Evolutionary conservation across 2,113 vertebrate genomes (phyloP), one percentile per base, ranked within the genome.

Genomic region (Athene cunicularia): DNA sequence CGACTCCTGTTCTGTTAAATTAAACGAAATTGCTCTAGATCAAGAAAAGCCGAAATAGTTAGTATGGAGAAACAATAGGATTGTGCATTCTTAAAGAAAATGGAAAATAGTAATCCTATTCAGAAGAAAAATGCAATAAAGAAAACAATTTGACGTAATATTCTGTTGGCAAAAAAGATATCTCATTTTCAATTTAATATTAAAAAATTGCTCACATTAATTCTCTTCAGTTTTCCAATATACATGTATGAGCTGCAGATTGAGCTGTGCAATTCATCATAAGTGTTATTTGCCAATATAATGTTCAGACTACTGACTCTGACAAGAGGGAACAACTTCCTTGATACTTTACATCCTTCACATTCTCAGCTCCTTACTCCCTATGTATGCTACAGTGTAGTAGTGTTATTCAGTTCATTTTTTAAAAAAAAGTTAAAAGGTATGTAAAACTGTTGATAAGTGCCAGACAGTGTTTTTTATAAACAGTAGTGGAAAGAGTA

Each of bases 141-240:
- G 89, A 93, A 97, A 97, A 90, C 95, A 97, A 97, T 96, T 95
- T 95, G 97, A 97, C 37, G 32, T 95, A 97, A 95, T 95, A 95
- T 67, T 97, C 96, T 97, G 93, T 97, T 93, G 96, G 96, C 73
- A 33, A 39, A 96, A 97, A 92, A 96, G 96, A 97, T 96, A 93
- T 80, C 96, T 95, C 96, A 95, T 96, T 97, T 97, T 96, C 97
- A 97, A 94, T 97, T 97, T 96, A 95, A 96, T 97, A 95, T 94
- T 97, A 96, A 97, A 97, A 97, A 97, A 97, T 97, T 94, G 94
- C 94, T 91, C 91, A 88, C 96, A 97, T 97, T 97, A 97, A 97
- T 97, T 97, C 95, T 96, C 81, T 87, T 93, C 89, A 53, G 86
- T 94, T 97, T 97, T 97, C 84, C 91, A 97, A 97, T 97, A 97